phyloP scores from a whole-genome alignment of 2,888 invertebrate species.

The Synergus gifuensis region DNA sequence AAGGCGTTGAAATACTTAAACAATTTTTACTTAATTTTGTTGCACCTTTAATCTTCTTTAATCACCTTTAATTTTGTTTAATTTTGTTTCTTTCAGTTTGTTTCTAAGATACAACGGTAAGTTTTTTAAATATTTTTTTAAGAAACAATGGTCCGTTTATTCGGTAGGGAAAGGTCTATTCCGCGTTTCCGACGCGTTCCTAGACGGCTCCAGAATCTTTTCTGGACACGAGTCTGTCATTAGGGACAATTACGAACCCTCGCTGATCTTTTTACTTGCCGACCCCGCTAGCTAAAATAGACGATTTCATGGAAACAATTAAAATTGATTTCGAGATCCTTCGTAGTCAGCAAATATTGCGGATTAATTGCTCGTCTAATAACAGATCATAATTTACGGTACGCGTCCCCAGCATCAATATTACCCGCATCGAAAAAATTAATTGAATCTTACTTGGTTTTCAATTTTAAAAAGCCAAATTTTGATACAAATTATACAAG shows the following conservation, averaged over 20 bases:
- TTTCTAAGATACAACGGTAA: neutral
- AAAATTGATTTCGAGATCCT: constrained; percentile 38
- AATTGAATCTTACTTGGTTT: neutral
- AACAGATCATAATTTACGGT: neutral
- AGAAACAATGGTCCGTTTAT: constrained; percentile 1
- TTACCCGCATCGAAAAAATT: neutral
- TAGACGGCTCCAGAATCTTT: constrained; percentile 49
- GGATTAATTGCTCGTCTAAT: constrained; percentile 1
- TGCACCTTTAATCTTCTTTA: too few species aligned
- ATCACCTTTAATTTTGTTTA: too few species aligned
- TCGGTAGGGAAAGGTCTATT: constrained; percentile 10
- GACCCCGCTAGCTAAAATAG: constrained; percentile 29
- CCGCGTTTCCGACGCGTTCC: constrained; percentile 22
- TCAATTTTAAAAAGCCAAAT: neutral
- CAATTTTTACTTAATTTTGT: too few species aligned
- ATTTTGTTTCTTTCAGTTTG: neutral
- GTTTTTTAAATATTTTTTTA: neutral
- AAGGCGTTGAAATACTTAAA: too few species aligned
- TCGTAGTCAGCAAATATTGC: constrained; percentile 34
- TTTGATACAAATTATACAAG: neutral
- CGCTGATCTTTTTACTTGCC: constrained; percentile 30
- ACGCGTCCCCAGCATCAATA: neutral
- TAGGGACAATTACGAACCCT: constrained; percentile 51
- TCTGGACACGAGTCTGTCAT: constrained; percentile 53
- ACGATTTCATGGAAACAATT: constrained; percentile 35